phyloP scores from a whole-genome alignment of 2,113 vertebrate species.

The Sinosuthora webbiana region DNA sequence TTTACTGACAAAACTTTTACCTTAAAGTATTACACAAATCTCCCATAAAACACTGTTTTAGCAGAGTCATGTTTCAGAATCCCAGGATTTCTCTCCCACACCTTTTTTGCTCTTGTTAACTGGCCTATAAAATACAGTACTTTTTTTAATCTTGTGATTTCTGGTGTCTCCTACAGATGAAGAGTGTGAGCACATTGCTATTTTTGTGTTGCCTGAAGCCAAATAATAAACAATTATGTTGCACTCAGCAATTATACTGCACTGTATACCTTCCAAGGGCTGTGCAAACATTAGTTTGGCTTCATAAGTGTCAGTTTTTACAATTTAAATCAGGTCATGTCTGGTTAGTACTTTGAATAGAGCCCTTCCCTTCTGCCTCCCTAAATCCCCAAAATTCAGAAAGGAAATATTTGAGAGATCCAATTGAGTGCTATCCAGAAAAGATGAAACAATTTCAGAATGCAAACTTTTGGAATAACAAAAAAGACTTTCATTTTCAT shows the following conservation, averaged over 20 bases:
- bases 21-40: not conserved
- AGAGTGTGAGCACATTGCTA: not conserved
- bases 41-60: not conserved
- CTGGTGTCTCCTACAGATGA: not conserved
- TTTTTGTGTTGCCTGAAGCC: not conserved
- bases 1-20: not conserved
- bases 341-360: not conserved
- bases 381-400: not conserved
- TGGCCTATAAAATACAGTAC: not conserved
- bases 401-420: not conserved
- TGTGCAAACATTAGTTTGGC: not conserved
- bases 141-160: not conserved
- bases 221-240: slow-evolving; percentile 7
- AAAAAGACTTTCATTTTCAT: not conserved
- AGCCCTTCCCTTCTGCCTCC: not conserved
- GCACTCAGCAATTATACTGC: not conserved
- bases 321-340: not conserved
- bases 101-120: not conserved
- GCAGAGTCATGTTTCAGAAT: not conserved
- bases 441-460: not conserved
- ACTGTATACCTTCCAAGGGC: not conserved
- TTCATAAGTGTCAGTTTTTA: not conserved
- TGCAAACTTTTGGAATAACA: not conserved
- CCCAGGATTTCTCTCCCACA: not conserved
- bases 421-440: not conserved